Conservation (phyloP, 2,797 vertebrate species). For the Chloroceryle amazona region DNA sequence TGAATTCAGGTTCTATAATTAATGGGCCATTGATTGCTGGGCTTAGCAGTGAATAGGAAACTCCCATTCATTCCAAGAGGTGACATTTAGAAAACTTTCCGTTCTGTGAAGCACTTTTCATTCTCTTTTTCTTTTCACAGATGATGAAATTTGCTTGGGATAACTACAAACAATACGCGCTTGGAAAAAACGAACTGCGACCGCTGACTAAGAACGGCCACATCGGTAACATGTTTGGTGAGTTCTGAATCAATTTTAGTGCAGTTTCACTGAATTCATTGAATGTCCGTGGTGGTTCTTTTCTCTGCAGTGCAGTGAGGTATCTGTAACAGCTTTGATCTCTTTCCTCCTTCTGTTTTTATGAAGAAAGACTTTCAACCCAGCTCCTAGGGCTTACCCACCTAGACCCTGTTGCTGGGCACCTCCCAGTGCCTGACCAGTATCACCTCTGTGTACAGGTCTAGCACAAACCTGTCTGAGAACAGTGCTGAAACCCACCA, state of each 20-base stretch:
- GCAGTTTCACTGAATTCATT: fast-evolving
- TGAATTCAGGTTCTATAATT: neutral
- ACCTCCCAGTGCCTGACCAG: neutral
- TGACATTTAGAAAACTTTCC: neutral
- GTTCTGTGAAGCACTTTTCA: neutral
- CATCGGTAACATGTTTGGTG: constrained; percentile 96
- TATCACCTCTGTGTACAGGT: neutral
- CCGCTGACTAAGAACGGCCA: constrained; percentile 93
- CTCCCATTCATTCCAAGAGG: neutral
- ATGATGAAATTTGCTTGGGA: constrained; percentile 99
- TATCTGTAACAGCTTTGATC: neutral
- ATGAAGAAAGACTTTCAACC: neutral
- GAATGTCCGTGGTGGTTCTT: fast-evolving
- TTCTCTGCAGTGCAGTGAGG: neutral
- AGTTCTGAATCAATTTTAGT: constrained; percentile 68
- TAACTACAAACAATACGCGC: constrained; percentile 92
- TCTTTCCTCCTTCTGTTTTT: neutral
- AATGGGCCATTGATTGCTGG: fast-evolving
- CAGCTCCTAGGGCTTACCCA: neutral
- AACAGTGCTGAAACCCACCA: neutral
- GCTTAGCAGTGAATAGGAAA: neutral
- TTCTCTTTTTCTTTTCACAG: constrained; percentile 78
- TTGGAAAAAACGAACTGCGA: constrained; percentile 95
- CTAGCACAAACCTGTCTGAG: neutral
- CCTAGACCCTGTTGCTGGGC: fast-evolving